Evolutionary conservation across 2,888 invertebrate genomes (phyloP).

Genomic region (Lepidochrysops patricia): DNA sequence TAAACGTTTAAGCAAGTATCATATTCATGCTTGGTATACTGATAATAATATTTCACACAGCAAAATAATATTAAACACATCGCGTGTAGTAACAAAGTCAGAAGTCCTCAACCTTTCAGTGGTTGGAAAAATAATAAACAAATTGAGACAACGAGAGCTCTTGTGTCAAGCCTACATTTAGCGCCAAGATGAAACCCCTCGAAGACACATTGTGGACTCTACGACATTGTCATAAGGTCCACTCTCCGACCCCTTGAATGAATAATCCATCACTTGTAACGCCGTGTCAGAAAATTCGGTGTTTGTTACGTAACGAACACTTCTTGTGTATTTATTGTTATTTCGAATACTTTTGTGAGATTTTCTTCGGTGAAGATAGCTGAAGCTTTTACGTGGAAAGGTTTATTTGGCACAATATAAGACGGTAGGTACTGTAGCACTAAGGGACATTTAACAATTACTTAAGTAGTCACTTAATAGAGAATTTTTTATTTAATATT

Average conservation of each 20-base stretch:
- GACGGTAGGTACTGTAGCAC: too few relatives aligned
- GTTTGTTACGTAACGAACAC: neutral
- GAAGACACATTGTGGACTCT: neutral
- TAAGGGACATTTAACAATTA: too few relatives aligned
- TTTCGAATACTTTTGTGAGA: neutral
- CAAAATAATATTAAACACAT: neutral
- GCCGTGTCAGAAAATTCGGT: neutral
- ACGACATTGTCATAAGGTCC: neutral
- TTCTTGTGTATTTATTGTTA: neutral
- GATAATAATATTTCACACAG: too few relatives aligned
- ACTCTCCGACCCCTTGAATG: neutral
- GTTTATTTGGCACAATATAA: too few relatives aligned
- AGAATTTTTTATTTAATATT: too few relatives aligned
- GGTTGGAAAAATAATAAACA: constrained; percentile 10
- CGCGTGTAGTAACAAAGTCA: neutral
- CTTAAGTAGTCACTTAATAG: too few relatives aligned
- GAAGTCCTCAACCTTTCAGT: neutral
- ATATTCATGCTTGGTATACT: too few relatives aligned
- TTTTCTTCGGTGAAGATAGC: too few relatives aligned
- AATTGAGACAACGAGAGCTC: constrained; percentile 7
- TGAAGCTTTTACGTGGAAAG: too few relatives aligned
- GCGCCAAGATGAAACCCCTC: neutral
- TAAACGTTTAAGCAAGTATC: too few relatives aligned
- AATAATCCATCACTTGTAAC: constrained; percentile 6
- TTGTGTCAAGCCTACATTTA: neutral